Base-by-base conservation (phyloP, 2,113 vertebrate genomes). In the Tenrec ecaudatus region DNA sequence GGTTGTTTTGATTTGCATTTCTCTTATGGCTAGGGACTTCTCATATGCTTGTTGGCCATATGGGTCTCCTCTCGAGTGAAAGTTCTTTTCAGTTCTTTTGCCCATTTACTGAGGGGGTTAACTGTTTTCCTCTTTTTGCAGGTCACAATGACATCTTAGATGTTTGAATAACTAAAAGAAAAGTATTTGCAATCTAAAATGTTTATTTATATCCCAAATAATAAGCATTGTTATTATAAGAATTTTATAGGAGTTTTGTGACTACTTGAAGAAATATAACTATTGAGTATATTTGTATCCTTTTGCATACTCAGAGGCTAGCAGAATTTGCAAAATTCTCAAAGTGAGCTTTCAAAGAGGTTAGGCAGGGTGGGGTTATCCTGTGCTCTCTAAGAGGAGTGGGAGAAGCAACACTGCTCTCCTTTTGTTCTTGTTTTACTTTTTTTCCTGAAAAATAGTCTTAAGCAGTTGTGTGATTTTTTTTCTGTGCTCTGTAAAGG, bases 231-330 rank as follows among this genome's bases (percentile, higher is more conserved):
- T 43, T 88, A 77, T 88, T 77, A 62, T 73, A 85, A 88, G 3
- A 31, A 58, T 90, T 90, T 82, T 57, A 94, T 82, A 47, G 82
- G 10, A 2, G 92, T 94, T 94, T 57, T 19, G 79, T 80, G 77
- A 82, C 12, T 82, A 83, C 17, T 82, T 86, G 71, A 87, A 86
- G 86, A 10, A 82, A n/a, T 79, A 86, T 64, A 14, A 53, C 47
- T 53, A 2, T 60, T 40, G 9, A 57, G 16, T 43, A 80, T 17
- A 1, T 57, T 80, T 62, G 53, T 43, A 75, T 76, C 25, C 19
- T 33, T 84, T n/a, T 71, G 47, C 11, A 53, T 71, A 53, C 81
- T 64, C 36, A 68, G 36, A 43, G 23, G 23, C 25, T 22, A 43
- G 57, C 29, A 27, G 40, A 38, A 68, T 57, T 83, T 84, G 27